Evolutionary conservation across 2,113 vertebrate genomes (phyloP).

Genomic region (Pseudorectes ferrugineus): DNA sequence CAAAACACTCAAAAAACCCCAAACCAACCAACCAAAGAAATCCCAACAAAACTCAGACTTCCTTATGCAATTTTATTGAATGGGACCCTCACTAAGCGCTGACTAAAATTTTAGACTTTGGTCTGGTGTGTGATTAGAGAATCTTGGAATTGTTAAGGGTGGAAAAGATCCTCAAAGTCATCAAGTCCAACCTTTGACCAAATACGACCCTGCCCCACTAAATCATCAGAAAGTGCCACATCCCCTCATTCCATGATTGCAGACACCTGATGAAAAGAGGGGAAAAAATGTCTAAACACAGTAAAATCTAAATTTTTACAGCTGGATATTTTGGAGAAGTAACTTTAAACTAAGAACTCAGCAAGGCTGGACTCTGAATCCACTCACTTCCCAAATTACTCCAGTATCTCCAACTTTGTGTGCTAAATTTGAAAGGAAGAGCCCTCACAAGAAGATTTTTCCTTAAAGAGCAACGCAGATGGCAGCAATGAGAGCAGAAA

Average conservation of each 20-base stretch:
- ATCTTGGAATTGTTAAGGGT: background rate
- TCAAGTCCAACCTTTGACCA: background rate
- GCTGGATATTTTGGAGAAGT: background rate
- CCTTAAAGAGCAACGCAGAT: background rate
- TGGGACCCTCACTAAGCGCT: background rate
- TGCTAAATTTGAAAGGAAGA: background rate
- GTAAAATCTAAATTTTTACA: background rate
- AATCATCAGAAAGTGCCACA: background rate
- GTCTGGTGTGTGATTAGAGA: background rate
- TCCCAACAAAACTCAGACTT: background rate
- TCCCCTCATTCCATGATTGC: background rate
- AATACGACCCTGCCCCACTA: background rate
- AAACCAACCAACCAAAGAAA: background rate
- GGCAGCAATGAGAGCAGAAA: background rate
- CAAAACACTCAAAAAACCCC: background rate
- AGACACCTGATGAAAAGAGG: background rate
- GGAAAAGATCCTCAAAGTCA: background rate
- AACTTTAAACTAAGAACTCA: background rate
- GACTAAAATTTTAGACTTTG: background rate
- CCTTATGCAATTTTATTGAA: background rate
- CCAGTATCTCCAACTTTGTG: background rate
- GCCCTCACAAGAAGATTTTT: background rate
- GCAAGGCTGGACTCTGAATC: background rate
- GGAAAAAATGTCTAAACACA: background rate
- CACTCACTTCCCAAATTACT: background rate